Base-by-base conservation (phyloP, 2,797 vertebrate genomes). In the Sarcoramphus papa region DNA sequence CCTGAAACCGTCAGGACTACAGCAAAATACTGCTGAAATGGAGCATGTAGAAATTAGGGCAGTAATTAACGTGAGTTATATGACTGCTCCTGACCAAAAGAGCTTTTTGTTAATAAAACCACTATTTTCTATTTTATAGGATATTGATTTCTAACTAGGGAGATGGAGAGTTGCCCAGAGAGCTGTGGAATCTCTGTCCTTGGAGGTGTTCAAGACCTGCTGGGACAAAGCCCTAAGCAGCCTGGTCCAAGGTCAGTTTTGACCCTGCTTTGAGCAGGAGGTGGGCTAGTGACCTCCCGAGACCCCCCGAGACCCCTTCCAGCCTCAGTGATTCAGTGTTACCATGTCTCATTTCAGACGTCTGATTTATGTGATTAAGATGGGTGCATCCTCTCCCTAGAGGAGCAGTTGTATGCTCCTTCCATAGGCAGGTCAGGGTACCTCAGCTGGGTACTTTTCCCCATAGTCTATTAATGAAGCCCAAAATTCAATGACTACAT, bases 1-100 rank as follows among this genome's bases (percentile, higher is more conserved):
- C 73, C 41, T 54, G 43, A 90, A 92, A 75, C 33, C 54, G 84
- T 76, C 45, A 86, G 37, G 50, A 69, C 73, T 75, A 59, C 59
- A 59, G 54, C 17, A 81, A 93, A 95, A 88, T 92, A 73, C 56
- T 65, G 62, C 62, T 88, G 80, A 95, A 86, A 86, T 89, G 48
- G 57, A 92, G 56, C 40, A 53, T 41, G 28, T 19, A 92, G 81
- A 93, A 89, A 90, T 77, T 83, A 78, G 75, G 60, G 47, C 35
- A 72, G 68, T 87, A 92, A 96, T 93, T 93, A 90, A 70, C 4
- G 0, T 90, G 60, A 92, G 53, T 93, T 91, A 74, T 74, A 25
- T 67, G 80, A 70, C 74, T 75, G 41, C 41, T 94, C 4, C 13
- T 72, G 72, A 93, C 33, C 64, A 60, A 89, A 92, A 91, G 78